Percentiles rank a stretch among this genome's conserved stretches.
Conservation (phyloP, 2,797 vertebrate species). For the Phoeniculus purpureus region DNA sequence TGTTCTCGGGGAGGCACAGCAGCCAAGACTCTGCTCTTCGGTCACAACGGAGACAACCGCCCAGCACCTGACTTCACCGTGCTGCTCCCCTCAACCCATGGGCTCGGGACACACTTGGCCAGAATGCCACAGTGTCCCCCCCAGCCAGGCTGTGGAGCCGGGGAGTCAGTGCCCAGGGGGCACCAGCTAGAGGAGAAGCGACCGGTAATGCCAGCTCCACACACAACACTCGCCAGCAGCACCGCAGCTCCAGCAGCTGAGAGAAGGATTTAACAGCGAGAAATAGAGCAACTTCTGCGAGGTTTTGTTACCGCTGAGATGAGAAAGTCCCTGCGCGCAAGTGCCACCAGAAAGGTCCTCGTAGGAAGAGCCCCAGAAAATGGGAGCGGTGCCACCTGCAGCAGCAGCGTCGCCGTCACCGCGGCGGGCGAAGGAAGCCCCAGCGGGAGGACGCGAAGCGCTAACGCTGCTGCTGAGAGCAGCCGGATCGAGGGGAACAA, state of each 20-base stretch:
- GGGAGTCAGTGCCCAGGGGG: background rate
- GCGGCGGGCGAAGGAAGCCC: background rate
- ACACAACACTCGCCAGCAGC: background rate
- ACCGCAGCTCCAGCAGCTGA: background rate
- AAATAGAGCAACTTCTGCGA: background rate
- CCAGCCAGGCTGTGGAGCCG: background rate
- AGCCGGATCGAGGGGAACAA: background rate
- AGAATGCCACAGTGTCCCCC: background rate
- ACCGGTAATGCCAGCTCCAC: background rate
- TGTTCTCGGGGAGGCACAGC: background rate
- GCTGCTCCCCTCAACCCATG: background rate
- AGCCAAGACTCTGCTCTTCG: background rate
- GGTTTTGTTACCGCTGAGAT: background rate
- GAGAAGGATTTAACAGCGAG: background rate
- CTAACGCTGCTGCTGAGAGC: background rate
- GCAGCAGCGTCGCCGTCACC: background rate
- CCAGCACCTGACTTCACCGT: background rate
- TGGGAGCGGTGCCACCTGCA: background rate
- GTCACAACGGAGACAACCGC: background rate
- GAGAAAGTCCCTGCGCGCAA: background rate
- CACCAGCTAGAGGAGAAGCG: background rate
- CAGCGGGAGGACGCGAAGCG: background rate
- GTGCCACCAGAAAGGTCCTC: background rate
- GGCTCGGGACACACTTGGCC: background rate
- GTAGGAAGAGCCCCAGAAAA: background rate